Evolutionary conservation across 1,140 invertebrate species (phyloP).

Genomic region (Pogonomyrmex californicus): DNA sequence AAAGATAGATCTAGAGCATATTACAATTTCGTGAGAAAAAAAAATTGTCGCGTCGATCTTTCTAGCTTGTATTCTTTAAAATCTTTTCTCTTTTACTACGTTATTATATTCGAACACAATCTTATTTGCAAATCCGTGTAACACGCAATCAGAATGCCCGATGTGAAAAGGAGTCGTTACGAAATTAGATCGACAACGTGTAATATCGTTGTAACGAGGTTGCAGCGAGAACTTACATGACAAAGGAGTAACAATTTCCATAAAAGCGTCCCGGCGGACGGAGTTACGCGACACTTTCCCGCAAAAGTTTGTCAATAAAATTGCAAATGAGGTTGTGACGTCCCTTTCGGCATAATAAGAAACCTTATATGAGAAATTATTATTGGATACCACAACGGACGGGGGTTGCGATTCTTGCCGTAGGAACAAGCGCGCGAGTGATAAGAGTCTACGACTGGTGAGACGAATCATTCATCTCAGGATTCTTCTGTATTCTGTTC

Average conservation of each 20-base stretch:
- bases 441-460: conserved; percentile 25
- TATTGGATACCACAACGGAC: neutral
- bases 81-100: neutral
- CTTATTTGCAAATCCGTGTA: neutral
- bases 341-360: conserved; percentile 34
- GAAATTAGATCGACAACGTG: conserved; percentile 54
- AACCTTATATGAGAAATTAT: conserved; percentile 1
- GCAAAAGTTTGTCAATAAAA: conserved; percentile 64
- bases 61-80: neutral
- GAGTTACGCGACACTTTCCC: conserved; percentile 46
- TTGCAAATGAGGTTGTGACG: conserved; percentile 51
- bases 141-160: neutral
- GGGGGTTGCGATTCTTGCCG: too few species aligned
- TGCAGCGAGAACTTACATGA: conserved; percentile 43
- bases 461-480: neutral
- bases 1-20: conserved; percentile 2
- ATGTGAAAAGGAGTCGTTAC: conserved; percentile 13
- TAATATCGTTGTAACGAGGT: conserved; percentile 47
- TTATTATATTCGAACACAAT: neutral
- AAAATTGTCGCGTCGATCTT: neutral
- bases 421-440: neutral
- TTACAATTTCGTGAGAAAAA: conserved; percentile 22
- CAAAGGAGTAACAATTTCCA: conserved; percentile 46
- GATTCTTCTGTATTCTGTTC: neutral
- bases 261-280: conserved; percentile 38